Percentiles rank a stretch among this genome's conserved stretches.
phyloP scores from a whole-genome alignment of 1,140 invertebrate species.

The Pseudomyrmex flavicornis region DNA sequence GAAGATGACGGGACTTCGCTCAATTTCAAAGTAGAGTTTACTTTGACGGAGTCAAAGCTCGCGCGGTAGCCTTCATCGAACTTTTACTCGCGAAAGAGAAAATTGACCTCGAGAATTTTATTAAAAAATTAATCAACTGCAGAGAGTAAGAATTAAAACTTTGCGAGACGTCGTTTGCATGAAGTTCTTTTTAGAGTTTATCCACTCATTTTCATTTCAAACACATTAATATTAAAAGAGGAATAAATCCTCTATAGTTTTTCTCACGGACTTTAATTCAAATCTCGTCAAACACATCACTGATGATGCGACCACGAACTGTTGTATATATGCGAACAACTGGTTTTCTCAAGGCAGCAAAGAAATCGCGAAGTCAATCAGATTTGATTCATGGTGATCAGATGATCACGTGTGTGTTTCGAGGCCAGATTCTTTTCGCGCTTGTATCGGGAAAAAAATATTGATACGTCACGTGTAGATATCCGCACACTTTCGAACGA shows the following conservation, averaged over 20 bases:
- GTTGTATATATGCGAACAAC: conserved; percentile 4
- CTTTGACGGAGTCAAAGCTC: background rate
- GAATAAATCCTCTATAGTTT: too few relatives aligned
- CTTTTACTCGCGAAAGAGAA: background rate
- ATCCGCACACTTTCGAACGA: background rate
- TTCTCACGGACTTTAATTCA: too few relatives aligned
- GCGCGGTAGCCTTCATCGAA: background rate
- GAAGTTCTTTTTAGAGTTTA: background rate
- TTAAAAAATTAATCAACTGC: background rate
- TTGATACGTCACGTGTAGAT: background rate
- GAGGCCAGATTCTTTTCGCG: conserved; percentile 1
- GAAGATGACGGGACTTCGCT: conserved; percentile 1
- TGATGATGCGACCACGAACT: background rate
- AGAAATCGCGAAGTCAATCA: conserved; percentile 7
- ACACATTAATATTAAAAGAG: too few relatives aligned
- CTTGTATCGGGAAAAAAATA: conserved; percentile 3
- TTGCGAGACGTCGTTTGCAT: background rate
- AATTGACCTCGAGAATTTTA: conserved; percentile 1
- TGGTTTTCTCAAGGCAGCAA: conserved; percentile 2
- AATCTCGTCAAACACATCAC: too few relatives aligned
- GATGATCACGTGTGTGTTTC: background rate
- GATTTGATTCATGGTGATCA: background rate
- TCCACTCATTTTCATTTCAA: too few relatives aligned
- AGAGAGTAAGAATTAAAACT: background rate
- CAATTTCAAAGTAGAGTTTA: conserved; percentile 20